phyloP scores from a whole-genome alignment of 35 echinoderm and acorn worm species.

The Strongylocentrotus purpuratus region DNA sequence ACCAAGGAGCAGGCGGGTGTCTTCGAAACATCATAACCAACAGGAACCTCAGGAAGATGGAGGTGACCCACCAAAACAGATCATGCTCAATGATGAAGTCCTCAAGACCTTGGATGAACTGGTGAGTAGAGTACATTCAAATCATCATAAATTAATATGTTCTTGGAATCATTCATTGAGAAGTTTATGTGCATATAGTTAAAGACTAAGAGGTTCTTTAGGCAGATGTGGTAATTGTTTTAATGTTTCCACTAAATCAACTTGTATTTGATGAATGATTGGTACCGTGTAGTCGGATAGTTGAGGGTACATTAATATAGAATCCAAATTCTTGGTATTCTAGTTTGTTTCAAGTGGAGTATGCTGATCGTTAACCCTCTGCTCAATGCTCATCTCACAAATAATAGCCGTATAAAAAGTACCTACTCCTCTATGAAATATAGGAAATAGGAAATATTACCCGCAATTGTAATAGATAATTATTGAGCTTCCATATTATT shows the following conservation, averaged over 20 bases:
- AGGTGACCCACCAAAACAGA: slow-evolving; percentile 55
- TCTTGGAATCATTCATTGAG: background rate
- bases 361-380: background rate
- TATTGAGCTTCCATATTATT: no score
- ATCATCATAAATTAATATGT: background rate
- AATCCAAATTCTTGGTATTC: background rate
- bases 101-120: slow-evolving; percentile 80
- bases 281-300: background rate
- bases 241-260: background rate
- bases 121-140: slow-evolving; percentile 66
- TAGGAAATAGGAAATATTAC: no score
- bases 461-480: no score
- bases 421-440: no score
- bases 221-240: background rate
- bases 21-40: slow-evolving; percentile 31
- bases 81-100: slow-evolving; percentile 67
- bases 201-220: no score
- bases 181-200: background rate
- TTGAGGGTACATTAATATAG: background rate
- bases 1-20: slow-evolving; percentile 9
- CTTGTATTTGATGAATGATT: background rate
- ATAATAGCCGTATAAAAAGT: background rate
- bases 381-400: background rate
- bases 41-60: background rate
- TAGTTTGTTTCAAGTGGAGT: background rate